These are phyloP conservation scores for Hirundo rustica DNA, from an alignment of 2,797 vertebrate species.

Conservation along the genomic window DNA sequence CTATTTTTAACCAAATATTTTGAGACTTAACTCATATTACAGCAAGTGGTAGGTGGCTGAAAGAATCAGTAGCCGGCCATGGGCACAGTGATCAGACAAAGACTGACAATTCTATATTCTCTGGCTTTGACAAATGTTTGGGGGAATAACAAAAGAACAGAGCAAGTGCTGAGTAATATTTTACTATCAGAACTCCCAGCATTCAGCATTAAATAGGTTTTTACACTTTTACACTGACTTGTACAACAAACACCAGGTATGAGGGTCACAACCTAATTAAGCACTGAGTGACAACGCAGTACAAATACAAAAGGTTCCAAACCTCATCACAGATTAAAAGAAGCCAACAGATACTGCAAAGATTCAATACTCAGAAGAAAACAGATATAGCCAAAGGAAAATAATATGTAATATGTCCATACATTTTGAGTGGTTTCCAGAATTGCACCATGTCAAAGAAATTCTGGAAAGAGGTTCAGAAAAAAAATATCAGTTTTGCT, in stretches of 20 bases:
- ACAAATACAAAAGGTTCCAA: background rate
- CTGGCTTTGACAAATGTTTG: background rate
- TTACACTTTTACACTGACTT: background rate
- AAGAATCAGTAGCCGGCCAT: background rate
- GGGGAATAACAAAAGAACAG: background rate
- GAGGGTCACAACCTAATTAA: background rate
- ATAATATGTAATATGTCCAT: background rate
- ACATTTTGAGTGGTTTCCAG: background rate
- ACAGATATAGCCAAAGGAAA: background rate
- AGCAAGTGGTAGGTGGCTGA: background rate
- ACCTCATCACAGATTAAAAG: background rate
- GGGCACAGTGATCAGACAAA: background rate
- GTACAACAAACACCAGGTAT: background rate
- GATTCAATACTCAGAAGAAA: background rate
- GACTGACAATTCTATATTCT: background rate
- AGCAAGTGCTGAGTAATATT: background rate
- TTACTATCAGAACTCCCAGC: background rate
- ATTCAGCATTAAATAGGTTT: background rate
- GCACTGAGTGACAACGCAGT: background rate
- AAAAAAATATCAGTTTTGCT: background rate
- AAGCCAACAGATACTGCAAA: background rate
- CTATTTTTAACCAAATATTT: slow-evolving; percentile 39
- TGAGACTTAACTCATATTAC: background rate
- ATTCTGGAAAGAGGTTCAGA: background rate
- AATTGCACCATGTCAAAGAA: background rate